A percentile compares a stretch with the other conserved stretches of the same genome.
Evolutionary conservation across 2,797 vertebrate genomes (phyloP).

Genomic region (Nothura maculosa): DNA sequence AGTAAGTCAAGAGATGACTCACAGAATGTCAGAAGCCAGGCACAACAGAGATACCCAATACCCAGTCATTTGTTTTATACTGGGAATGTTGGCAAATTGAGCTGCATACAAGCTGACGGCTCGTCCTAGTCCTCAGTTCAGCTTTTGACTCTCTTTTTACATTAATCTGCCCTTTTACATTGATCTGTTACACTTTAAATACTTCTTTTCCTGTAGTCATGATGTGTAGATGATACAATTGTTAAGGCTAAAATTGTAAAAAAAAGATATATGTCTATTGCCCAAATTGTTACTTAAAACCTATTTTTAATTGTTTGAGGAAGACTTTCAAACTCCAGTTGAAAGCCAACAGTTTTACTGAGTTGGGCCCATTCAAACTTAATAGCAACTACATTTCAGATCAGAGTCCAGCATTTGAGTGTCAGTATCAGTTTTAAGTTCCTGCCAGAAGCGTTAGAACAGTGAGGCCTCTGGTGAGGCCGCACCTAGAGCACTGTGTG

Average conservation of each 20-base stretch:
- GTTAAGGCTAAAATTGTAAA: conserved; percentile 11
- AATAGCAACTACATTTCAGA: neutral
- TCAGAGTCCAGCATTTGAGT: neutral
- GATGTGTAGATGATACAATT: neutral
- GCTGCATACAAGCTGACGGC: neutral
- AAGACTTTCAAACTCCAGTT: conserved; percentile 4
- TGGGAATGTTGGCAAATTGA: conserved; percentile 35
- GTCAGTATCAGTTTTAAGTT: neutral
- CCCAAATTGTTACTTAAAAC: conserved; percentile 9
- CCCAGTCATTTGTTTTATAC: conserved; percentile 42
- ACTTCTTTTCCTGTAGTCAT: neutral
- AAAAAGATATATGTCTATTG: neutral
- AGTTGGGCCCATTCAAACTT: neutral
- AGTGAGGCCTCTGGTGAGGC: too few relatives aligned
- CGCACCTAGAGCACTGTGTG: too few relatives aligned
- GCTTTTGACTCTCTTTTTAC: conserved; percentile 25
- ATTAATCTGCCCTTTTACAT: conserved; percentile 15
- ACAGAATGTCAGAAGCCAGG: conserved; percentile 41
- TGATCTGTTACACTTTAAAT: conserved; percentile 26
- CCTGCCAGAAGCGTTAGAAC: neutral
- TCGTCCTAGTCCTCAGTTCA: neutral
- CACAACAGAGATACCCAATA: conserved; percentile 47
- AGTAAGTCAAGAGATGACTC: conserved; percentile 56
- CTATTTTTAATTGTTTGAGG: conserved; percentile 20
- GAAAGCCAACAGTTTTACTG: neutral